Evolutionary conservation across 2,113 vertebrate genomes (phyloP), one percentile per base, ranked within the genome.

Genomic region (Tachuris rubrigastra): DNA sequence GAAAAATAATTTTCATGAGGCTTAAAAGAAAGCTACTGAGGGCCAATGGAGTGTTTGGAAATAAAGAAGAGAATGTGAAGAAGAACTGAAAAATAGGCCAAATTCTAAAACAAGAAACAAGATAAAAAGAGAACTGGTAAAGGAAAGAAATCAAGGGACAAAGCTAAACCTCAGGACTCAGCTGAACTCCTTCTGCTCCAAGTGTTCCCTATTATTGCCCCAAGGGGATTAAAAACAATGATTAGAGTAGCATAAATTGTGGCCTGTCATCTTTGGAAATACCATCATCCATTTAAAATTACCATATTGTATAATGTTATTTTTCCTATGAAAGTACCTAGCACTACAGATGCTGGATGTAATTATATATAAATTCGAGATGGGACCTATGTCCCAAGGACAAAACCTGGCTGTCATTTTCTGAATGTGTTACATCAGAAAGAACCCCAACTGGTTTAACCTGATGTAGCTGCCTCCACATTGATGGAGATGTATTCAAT

Each of bases 391-490:
- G 46, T 73, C 74, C 62, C 42, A 74, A 75, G 47, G 33, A 77
- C 56, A 4, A 2, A 77, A 84, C 0, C 0, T 39, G 16, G 53
- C 19, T 79, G 71, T 76, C 74, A 91, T 79, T 83, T 91, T 93
- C 78, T 50, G 14, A 49, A 10, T 56, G 49, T 60, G n/a, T 96
- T 94, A 92, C 87, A 93, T 93, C 92, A 95, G 88, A 92, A 85
- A 94, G 91, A 94, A 74, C 55, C 24, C 56, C 33, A 67, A 80
- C 90, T 80, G 53, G 92, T 84, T 68, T 78, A 85, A 93, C 92
- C 37, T 85, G 90, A 68, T 39, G 76, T 35, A 63, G 55, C 9
- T 81, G 50, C 66, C 73, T 60, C 81, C 85, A 47, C 44, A 82
- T 60, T 53, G 86, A 84, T 80, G 85, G 73, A 90, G 67, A 83